Evolutionary conservation across 2,888 invertebrate species (phyloP).

Genomic region (Eustalomyia histrio): DNA sequence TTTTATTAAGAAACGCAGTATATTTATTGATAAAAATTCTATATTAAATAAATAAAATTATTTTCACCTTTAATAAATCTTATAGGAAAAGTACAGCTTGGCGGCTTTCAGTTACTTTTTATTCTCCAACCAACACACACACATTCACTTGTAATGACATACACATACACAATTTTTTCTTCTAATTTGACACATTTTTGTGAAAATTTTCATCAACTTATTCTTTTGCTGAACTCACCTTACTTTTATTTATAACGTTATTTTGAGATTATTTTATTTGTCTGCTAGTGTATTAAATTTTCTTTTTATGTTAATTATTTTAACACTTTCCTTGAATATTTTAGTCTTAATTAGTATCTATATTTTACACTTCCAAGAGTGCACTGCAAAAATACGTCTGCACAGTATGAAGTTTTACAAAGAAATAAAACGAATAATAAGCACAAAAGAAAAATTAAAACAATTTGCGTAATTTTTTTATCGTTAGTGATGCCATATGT

Average conservation of each 20-base stretch:
- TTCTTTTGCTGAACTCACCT: slow-evolving; percentile 52
- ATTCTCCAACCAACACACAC: slow-evolving; percentile 25
- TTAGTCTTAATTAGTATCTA: slow-evolving; percentile 5
- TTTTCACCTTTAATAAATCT: slow-evolving; percentile 29
- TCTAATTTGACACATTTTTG: slow-evolving; percentile 55
- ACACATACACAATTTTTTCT: slow-evolving; percentile 35
- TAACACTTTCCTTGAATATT: slow-evolving; percentile 31
- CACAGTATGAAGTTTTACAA: slow-evolving; percentile 44
- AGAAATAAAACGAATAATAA: slow-evolving; percentile 52
- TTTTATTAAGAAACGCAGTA: slow-evolving; percentile 71
- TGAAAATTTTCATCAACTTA: slow-evolving; percentile 24
- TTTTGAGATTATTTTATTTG: slow-evolving; percentile 22
- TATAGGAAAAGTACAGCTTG: slow-evolving; percentile 62
- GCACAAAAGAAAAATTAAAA: slow-evolving; percentile 28
- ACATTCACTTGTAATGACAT: slow-evolving; percentile 18
- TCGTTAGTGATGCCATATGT: slow-evolving; percentile 15
- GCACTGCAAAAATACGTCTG: slow-evolving; percentile 38
- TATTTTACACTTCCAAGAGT: slow-evolving; percentile 15
- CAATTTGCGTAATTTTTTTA: slow-evolving; percentile 53
- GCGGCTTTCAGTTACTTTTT: slow-evolving; percentile 49
- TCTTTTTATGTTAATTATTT: slow-evolving; percentile 27
- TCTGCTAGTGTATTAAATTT: slow-evolving; percentile 16
- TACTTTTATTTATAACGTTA: slow-evolving; percentile 58
- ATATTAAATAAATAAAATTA: slow-evolving; percentile 56
- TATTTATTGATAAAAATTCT: slow-evolving; percentile 71